Evolutionary conservation across 2,888 invertebrate species (phyloP).

Genomic region (Camptogramma bilineatum): DNA sequence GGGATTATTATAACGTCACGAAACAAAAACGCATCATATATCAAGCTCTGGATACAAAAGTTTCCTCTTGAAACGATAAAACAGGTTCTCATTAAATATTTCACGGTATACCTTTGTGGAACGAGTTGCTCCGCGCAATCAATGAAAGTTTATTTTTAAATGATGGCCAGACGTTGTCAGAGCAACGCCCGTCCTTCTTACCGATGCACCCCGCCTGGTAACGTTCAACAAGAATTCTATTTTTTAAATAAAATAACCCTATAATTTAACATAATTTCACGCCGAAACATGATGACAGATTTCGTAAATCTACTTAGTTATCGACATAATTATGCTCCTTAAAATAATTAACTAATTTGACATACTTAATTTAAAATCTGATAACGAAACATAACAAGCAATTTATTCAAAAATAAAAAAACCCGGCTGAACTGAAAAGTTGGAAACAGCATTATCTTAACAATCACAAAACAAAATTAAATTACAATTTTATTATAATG

Average conservation of each 20-base stretch:
- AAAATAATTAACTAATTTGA: constrained; percentile 34
- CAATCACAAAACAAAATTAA: no score
- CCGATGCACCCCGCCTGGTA: constrained; percentile 55
- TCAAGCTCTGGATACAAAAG: constrained; percentile 11
- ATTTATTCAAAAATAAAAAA: no score
- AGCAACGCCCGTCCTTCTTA: constrained; percentile 77
- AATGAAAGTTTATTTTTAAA: constrained; percentile 56
- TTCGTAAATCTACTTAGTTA: constrained; percentile 23
- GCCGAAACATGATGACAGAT: background rate
- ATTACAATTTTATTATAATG: no score
- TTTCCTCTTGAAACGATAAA: constrained; percentile 29
- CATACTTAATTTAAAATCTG: constrained; percentile 34
- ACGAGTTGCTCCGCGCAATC: constrained; percentile 46
- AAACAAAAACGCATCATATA: constrained; percentile 18
- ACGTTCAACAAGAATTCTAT: background rate
- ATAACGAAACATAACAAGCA: no score
- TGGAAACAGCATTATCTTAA: no score
- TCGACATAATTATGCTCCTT: constrained; percentile 12
- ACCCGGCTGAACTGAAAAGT: no score
- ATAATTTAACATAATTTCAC: background rate
- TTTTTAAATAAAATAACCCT: background rate
- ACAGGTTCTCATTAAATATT: constrained; percentile 38
- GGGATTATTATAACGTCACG: constrained; percentile 39
- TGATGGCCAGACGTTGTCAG: constrained; percentile 49
- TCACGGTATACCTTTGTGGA: constrained; percentile 36